Evolutionary conservation across 2,888 invertebrate genomes (phyloP), one percentile per base, ranked within the genome.

Genomic region (Calameuta pallipes): DNA sequence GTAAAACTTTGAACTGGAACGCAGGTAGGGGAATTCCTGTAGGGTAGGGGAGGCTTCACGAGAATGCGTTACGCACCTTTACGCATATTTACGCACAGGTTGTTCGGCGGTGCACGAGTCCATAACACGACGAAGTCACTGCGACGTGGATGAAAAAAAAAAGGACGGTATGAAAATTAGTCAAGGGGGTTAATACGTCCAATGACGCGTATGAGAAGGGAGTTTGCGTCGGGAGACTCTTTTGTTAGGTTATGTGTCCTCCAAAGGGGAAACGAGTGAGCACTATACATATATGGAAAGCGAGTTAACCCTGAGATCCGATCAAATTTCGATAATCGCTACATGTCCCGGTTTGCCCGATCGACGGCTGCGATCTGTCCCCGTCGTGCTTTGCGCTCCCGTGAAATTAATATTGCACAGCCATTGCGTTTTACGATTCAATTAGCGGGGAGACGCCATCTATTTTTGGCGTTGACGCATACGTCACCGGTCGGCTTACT

Each of bases 351-450:
- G 23, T 23, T 56, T 9, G 56, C 56, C 56, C 23, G 56, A 56
- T 56, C 56, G 56, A 56, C 56, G 56, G 23, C 56, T 56, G 56
- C 56, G 56, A 23, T 56, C 56, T 56, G 23, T 56, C 56, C 2
- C 2, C 23, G 2, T 23, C 56, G 56, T 9, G 56, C 23, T 23
- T 9, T 6, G 56, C 56, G 56, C 56, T 37, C 13, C 37, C 37
- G 70, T 33, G 71, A 31, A 71, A 71, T 71, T 31, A 71, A 71
- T 71, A 71, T 71, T 71, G 71, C 71, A 71, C 71, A 15, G 71
- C 34, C 71, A 34, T 34, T 71, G 71, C 71, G 71, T 23, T 71
- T 71, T 71, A 71, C 71, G 34, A 71, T 71, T 71, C 71, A 71
- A 71, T 71, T 71, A 71, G 71, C 31, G 31, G 9, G 31, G 12